Evolutionary conservation across 2,797 vertebrate genomes (phyloP).

Genomic region (Malacoraja senta): DNA sequence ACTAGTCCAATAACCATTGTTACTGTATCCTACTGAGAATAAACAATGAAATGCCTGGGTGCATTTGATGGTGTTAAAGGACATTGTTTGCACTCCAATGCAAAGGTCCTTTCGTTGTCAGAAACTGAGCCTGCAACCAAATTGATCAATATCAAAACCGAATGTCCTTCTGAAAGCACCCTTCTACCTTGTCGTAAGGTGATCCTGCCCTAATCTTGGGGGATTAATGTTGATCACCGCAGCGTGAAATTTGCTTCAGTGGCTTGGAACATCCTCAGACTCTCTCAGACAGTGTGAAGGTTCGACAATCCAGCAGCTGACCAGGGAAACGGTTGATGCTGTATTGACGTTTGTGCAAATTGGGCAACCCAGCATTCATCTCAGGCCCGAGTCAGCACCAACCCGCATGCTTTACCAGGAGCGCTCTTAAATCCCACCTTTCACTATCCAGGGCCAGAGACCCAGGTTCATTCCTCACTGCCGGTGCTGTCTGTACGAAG

Average conservation of each 20-base stretch:
- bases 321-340: background rate
- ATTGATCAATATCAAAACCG: background rate
- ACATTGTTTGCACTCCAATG: background rate
- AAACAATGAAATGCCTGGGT: background rate
- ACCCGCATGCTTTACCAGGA: background rate
- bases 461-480: too few relatives aligned
- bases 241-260: background rate
- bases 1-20: too few relatives aligned
- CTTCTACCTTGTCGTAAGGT: background rate
- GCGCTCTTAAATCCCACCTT: background rate
- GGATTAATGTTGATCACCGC: background rate
- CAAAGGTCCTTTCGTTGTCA: background rate
- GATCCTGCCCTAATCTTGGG: background rate
- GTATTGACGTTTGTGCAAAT: background rate
- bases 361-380: background rate
- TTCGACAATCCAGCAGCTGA: background rate
- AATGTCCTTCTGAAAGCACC: background rate
- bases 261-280: background rate
- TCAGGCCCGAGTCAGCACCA: background rate
- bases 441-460: too few relatives aligned
- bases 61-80: background rate
- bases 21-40: too few relatives aligned
- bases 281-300: background rate
- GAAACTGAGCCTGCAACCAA: background rate
- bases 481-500: too few relatives aligned